Percentiles rank a stretch among this genome's conserved stretches.
Conservation (phyloP, 2,888 invertebrate genomes). For the Fabriciana adippe region DNA sequence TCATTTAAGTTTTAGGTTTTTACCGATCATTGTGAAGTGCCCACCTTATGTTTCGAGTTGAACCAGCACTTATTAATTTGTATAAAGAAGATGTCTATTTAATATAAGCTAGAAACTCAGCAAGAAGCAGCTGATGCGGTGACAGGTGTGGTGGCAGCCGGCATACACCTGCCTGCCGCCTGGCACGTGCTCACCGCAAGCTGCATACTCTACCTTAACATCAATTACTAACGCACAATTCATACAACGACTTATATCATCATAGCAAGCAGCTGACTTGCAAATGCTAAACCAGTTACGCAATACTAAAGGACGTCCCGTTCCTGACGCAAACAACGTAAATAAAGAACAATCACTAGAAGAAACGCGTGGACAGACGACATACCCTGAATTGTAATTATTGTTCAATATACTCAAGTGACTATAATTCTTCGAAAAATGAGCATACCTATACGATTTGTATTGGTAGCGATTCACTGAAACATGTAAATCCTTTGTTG, state of each 20-base stretch:
- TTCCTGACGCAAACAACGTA: slow-evolving; percentile 34
- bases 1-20: no score
- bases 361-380: slow-evolving; percentile 29
- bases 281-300: slow-evolving; percentile 42
- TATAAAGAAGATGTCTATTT: slow-evolving; percentile 44
- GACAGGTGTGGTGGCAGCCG: slow-evolving; percentile 80
- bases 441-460: slow-evolving; percentile 50
- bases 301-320: slow-evolving; percentile 40
- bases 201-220: slow-evolving; percentile 59
- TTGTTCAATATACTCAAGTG: slow-evolving; percentile 14
- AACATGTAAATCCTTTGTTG: slow-evolving; percentile 17
- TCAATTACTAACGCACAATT: slow-evolving; percentile 56
- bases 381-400: slow-evolving; percentile 37
- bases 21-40: no score
- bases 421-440: slow-evolving; percentile 41
- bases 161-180: slow-evolving; percentile 70
- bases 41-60: no score
- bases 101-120: slow-evolving; percentile 56
- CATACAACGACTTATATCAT: slow-evolving; percentile 29
- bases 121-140: slow-evolving; percentile 70
- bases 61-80: neutral
- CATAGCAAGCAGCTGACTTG: slow-evolving; percentile 53
- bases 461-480: slow-evolving; percentile 50
- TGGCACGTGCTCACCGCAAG: slow-evolving; percentile 72
- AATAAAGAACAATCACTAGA: slow-evolving; percentile 37